phyloP scores from a whole-genome alignment of 2,113 vertebrate genomes.

The Prionailurus viverrinus region DNA sequence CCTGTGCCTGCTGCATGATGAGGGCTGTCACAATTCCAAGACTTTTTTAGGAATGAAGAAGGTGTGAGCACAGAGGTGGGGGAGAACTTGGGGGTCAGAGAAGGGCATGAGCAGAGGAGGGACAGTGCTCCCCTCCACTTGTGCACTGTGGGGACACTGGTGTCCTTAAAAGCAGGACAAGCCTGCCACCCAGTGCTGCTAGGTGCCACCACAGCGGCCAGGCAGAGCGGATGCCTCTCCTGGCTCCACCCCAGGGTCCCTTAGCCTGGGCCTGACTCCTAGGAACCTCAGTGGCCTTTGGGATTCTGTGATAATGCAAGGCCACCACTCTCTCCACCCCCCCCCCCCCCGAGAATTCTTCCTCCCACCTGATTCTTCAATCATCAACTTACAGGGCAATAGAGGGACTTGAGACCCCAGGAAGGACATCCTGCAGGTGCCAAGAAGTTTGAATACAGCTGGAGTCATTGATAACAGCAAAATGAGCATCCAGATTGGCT shows the following conservation, averaged over 20 bases:
- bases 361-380: not conserved
- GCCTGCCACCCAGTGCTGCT: constrained; percentile 79
- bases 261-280: not conserved
- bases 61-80: not conserved
- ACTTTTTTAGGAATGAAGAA: not conserved
- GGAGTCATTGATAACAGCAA: not conserved
- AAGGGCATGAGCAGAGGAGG: not conserved
- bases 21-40: not conserved
- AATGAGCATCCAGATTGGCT: not conserved
- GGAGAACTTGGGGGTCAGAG: not conserved
- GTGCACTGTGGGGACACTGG: not conserved
- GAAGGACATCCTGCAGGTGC: not conserved
- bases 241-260: rapidly evolving
- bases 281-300: not conserved
- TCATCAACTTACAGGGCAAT: not conserved
- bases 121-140: not conserved
- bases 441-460: rapidly evolving
- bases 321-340: not conserved
- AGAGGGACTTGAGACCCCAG: not conserved
- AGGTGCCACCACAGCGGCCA: not conserved
- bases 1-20: not conserved
- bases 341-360: not conserved
- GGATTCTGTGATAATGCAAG: not conserved
- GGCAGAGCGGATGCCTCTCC: not conserved
- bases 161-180: constrained; percentile 61